Evolutionary conservation across 92 coral and sea anemone genomes (phyloP).

Genomic region (Paragorgia papillata): DNA sequence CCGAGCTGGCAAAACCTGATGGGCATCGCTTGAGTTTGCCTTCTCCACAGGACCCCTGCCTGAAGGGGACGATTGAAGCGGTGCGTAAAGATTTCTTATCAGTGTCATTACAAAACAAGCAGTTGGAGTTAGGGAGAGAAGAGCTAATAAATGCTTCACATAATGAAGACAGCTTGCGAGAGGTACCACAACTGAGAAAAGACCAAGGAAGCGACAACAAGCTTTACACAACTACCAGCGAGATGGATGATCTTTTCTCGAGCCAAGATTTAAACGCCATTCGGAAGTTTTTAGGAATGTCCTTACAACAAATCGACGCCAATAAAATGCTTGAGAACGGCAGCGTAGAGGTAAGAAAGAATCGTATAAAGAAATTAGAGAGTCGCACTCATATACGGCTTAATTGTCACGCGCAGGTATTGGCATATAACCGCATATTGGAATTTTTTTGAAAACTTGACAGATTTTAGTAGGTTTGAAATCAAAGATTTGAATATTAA

Average conservation of each 20-base stretch:
- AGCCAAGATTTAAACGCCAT: constrained; percentile 40
- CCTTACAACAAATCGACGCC: constrained; percentile 35
- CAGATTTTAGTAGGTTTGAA: no score
- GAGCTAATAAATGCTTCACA: not conserved
- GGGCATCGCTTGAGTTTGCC: not conserved
- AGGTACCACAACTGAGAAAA: not conserved
- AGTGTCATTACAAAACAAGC: constrained; percentile 27
- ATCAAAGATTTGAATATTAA: no score
- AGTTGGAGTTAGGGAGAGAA: constrained; percentile 6
- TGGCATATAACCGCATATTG: no score
- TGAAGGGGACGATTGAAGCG: not conserved
- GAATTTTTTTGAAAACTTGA: no score
- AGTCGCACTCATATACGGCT: no score
- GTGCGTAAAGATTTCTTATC: constrained; percentile 16
- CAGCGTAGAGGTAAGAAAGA: constrained; percentile 6
- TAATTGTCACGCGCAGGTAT: no score
- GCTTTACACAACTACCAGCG: not conserved
- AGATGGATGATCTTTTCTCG: constrained; percentile 26
- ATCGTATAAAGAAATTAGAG: not conserved
- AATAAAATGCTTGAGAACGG: constrained; percentile 1
- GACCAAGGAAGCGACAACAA: not conserved
- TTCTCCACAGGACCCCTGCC: constrained; percentile 12
- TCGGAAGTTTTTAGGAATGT: constrained; percentile 34
- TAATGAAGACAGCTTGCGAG: not conserved
- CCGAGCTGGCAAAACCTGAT: not conserved